Evolutionary conservation across 2,113 vertebrate genomes (phyloP), one percentile per base, ranked within the genome.

Genomic region (Anguilla japonica): DNA sequence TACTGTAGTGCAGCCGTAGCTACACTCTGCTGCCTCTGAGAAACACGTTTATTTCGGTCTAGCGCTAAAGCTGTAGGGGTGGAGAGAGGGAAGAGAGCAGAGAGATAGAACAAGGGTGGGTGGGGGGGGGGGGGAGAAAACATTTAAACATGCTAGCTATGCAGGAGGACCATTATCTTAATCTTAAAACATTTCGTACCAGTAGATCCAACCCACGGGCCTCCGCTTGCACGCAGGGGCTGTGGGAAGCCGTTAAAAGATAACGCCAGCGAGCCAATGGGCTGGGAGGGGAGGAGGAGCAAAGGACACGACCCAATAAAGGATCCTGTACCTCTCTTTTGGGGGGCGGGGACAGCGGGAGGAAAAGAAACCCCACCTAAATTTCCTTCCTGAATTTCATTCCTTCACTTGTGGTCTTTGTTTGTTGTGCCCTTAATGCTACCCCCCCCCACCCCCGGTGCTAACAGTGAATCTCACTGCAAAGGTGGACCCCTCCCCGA

Each of bases 181-280:
- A 94, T 94, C 89, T 91, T 88, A 93, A 95, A 95, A 92, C 93
- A 93, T 94, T 94, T 94, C 93, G 93, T 93, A 95, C 92, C 92
- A 94, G 90, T 86, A 93, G 92, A 94, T 94, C 91, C 91, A 91
- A 89, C 81, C 87, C 91, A 90, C 90, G 93, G 93, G 94, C 94
- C 87, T 86, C 41, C 88, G 88, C 93, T 94, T 93, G 92, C 94
- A 95, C 92, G 92, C 92, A 93, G 91, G 92, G 91, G 92, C 90
- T 89, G 87, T 91, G 90, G 91, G 90, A 93, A 89, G 91, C 84
- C n/a, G 81, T 29, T 71, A 60, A 67, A 34, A 56, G 79, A 57
- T 87, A 40, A 20, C 50, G 13, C 39, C 15, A 84, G 90, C 39
- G 29, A 84, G 90, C 91, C 88, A 90, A 89, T 91, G 82, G 87